These are phyloP conservation scores for Popillia japonica DNA, from an alignment of 1,140 invertebrate species.

Conservation along the genomic window DNA sequence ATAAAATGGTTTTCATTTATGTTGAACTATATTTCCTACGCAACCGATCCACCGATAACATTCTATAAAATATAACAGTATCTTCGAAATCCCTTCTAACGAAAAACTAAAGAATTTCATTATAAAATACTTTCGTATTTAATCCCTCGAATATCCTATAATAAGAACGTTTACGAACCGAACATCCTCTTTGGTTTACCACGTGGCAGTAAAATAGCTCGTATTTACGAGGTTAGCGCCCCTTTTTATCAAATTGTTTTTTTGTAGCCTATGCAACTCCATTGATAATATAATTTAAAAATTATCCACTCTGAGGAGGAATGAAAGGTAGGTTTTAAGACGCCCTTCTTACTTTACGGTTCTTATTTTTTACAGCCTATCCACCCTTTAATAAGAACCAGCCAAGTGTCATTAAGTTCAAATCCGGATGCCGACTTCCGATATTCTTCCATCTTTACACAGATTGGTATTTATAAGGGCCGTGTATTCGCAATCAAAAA, in stretches of 20 bases:
- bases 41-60: too few species aligned
- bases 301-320: neutral
- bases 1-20: too few species aligned
- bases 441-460: conserved; percentile 86
- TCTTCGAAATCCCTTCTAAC: neutral
- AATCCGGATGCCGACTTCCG: conserved; percentile 86
- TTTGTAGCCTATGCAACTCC: neutral
- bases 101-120: neutral
- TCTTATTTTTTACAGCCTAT: conserved; percentile 47
- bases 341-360: neutral
- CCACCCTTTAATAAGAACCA: conserved; percentile 75
- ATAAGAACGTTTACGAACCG: neutral
- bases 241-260: neutral
- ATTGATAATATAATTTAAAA: neutral
- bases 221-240: neutral
- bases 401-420: conserved; percentile 86
- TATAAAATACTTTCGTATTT: neutral
- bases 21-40: too few species aligned
- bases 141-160: neutral
- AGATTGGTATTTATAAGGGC: conserved; percentile 89
- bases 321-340: neutral
- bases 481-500: conserved; percentile 87
- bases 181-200: neutral
- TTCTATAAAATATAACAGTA: too few species aligned
- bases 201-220: neutral